A percentile compares a stretch with the other conserved stretches of the same genome.
These are phyloP conservation scores for Exephanes ischioxanthus DNA, from an alignment of 2,888 invertebrate genomes.

Conservation along the genomic window DNA sequence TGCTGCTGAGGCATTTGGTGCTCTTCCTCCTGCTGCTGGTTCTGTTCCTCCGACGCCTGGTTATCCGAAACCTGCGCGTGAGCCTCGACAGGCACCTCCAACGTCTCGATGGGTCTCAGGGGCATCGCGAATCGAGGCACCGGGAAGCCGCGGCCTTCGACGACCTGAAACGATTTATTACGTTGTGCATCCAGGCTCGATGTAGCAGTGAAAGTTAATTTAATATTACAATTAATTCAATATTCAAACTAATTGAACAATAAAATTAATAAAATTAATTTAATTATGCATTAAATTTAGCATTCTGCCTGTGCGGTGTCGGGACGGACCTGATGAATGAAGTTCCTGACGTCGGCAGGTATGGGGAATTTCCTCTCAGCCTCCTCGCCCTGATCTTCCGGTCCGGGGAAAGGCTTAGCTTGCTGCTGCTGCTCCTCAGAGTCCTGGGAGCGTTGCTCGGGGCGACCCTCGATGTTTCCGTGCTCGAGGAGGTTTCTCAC, in stretches of 20 bases:
- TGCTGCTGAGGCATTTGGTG: conserved; percentile 76
- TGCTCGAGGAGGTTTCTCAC: conserved; percentile 80
- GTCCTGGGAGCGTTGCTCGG: conserved; percentile 73
- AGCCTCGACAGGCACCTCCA: conserved; percentile 81
- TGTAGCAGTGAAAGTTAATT: too few species aligned
- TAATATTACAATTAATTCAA: too few species aligned
- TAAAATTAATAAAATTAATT: too few species aligned
- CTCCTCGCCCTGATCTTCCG: conserved; percentile 78
- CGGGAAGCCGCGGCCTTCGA: conserved; percentile 81
- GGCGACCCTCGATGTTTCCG: conserved; percentile 80
- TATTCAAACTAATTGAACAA: too few species aligned
- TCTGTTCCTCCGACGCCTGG: conserved; percentile 77
- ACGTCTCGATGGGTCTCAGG: conserved; percentile 77
- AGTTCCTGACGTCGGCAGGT: conserved; percentile 79
- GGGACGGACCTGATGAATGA: conserved; percentile 79
- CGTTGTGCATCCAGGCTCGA: background rate
- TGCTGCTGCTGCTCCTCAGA: conserved; percentile 78
- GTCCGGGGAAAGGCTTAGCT: conserved; percentile 77
- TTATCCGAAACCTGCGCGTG: conserved; percentile 79
- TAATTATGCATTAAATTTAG: too few species aligned
- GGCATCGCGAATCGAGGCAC: conserved; percentile 78
- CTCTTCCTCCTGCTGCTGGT: conserved; percentile 75
- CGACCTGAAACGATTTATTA: conserved; percentile 71
- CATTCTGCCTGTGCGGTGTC: too few species aligned
- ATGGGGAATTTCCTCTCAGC: conserved; percentile 79